Base-by-base conservation (phyloP, 2,888 invertebrate genomes). In the Sarcophaga variegata region DNA sequence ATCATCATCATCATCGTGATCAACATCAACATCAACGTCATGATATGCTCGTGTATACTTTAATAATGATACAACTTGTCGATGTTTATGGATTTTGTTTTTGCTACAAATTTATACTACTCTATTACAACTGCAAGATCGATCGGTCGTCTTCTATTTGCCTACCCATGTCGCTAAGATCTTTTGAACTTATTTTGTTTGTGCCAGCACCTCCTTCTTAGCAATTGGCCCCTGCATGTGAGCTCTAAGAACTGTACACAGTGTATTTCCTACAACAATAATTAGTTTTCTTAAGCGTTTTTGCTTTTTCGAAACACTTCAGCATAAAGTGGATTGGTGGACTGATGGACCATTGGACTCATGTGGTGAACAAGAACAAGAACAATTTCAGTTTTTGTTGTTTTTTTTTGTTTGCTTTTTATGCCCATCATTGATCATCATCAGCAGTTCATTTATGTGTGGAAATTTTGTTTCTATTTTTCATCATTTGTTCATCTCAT, bases 361-460 rank as follows among this genome's bases (percentile, higher is more conserved):
- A 85, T 83, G 87, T 60, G 81, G 86, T 75, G 88, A 70, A 71
- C 67, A 86, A 77, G 45, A 79, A 83, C 14, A 49, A 49, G 37
- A 37, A 37, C 37, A 37, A 37, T 37, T 37, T 37, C 37, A 37
- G 2, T 10, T 37, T 10, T 37, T 2, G 37, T 37, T 10, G 0
- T 37, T 37, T 2, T 37, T 10, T 37, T 86, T 88, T 87, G 77
- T 85, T 88, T 87, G 71, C 82, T 71, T 77, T 79, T 81, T 84
- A 85, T 83, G 80, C 83, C 82, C 83, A 84, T 85, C 85, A 87
- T 87, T 88, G 88, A 85, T 86, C 86, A 88, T 88, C 88, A 86
- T 77, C 81, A 81, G 75, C 72, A 85, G 81, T 76, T 86, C 62
- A 79, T 87, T 75, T 64, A 82, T 83, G 79, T 70, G 22, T 79